Base-by-base conservation (phyloP, 2,113 vertebrate species). In the Heteronetta atricapilla region DNA sequence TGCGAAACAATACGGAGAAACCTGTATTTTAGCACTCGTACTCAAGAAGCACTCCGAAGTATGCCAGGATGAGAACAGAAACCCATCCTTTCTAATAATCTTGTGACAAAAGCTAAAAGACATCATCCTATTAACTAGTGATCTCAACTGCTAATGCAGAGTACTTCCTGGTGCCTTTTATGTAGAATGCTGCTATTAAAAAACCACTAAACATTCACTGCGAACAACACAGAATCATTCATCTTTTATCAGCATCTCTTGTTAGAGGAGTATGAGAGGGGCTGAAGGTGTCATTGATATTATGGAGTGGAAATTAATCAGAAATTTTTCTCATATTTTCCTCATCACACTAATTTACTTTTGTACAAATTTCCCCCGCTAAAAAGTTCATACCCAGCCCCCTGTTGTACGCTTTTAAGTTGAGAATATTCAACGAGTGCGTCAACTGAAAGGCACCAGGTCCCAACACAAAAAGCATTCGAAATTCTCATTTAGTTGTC, bases 61-160 rank as follows among this genome's bases (percentile, higher is more conserved):
- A 97, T 98, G 98, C 98, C 62, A 90, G 87, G 97, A 98, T 98
- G 98, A 98, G 98, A 98, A 98, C 97, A 98, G 98, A 99, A 98
- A 98, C 97, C 99, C 98, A 98, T 98, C 98, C 99, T 98, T 98
- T 98, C 98, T 99, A 99, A 99, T 99, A 99, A 99, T 99, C 99
- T 99, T 97, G 98, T 98, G 99, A 99, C 99, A 99, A 99, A 99
- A 99, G 99, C 99, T 99, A 99, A 99, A 99, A 99, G 99, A 99
- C 99, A 99, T 99, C 99, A 99, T 99, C 99, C 99, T 99, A 99
- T 99, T 99, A 99, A 99, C 98, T 98, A 99, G 98, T 99, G 99
- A 99, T 99, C 99, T 99, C 98, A 98, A 98, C 98, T 97, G 98
- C 99, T 99, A 99, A 99, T 98, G 98, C 98, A 86, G 98, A 99